Evolutionary conservation across 2,113 vertebrate species (phyloP), one percentile per base, ranked within the genome.

Genomic region (Gracilinanus agilis): DNA sequence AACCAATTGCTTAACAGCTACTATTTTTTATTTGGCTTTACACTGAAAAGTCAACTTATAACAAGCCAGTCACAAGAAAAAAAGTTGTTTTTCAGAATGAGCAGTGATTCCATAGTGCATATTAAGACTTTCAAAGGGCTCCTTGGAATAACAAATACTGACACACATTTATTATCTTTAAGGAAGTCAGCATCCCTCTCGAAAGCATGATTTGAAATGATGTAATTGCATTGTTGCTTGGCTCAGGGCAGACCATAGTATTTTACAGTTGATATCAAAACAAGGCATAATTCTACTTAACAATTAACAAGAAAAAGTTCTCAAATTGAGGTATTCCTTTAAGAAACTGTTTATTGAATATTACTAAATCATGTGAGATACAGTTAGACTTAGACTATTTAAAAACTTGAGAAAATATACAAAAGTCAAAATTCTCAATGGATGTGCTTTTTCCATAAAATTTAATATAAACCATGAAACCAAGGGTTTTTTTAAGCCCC

Each of bases 251-350:
- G 49, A 95, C 95, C 44, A 90, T 94, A 96, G 96, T 95, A 93
- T 5, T 1, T 93, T 95, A 67, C 9, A 93, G 90, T 91, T 94
- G 96, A 55, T 93, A 96, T 93, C 89, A 95, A 83, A 96, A 94
- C 88, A 96, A 61, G 91, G 44, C 54, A 95, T 53, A 96, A 88
- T 92, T 94, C 55, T 93, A 97, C 49, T 49, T 49, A 49, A 49
- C 95, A 97, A 91, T 92, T 96, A 97, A 92, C 90, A 93, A 94
- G 91, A 97, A 94, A 95, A 96, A 90, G 54, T 61, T 97, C 92
- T 98, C 55, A 7, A 95, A 97, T 96, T 98, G 98, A 98, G 98
- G 98, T 98, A 98, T 98, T 98, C 95, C 96, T 98, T 98, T 89
- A 97, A 96, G 96, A 97, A 97, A 92, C 93, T 75, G n/a, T 67